phyloP scores from a whole-genome alignment of 2,888 invertebrate genomes.

The Petrolisthes manimaculis region DNA sequence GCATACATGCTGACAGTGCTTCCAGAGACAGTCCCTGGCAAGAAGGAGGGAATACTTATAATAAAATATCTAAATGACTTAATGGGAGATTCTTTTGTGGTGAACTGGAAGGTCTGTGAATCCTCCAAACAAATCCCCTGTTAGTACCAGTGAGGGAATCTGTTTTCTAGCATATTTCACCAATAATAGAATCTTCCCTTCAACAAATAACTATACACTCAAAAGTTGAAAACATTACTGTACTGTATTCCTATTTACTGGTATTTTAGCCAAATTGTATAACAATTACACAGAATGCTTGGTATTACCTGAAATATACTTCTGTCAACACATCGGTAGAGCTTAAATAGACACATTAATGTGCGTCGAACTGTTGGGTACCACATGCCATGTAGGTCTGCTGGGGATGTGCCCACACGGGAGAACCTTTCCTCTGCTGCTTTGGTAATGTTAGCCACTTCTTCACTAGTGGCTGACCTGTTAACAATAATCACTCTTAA shows the following conservation, averaged over 20 bases:
- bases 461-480: slow-evolving; percentile 60
- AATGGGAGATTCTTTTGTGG: background rate
- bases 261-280: background rate
- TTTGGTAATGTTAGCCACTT: slow-evolving; percentile 50
- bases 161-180: no score
- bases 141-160: no score
- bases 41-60: background rate
- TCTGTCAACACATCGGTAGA: slow-evolving; percentile 92
- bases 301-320: slow-evolving; percentile 84
- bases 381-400: slow-evolving; percentile 99
- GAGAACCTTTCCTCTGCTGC: slow-evolving; percentile 60
- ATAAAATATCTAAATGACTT: background rate
- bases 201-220: background rate
- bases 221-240: background rate
- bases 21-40: slow-evolving; percentile 88
- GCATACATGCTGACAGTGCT: slow-evolving; percentile 90
- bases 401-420: slow-evolving; percentile 76
- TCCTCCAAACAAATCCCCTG: no score
- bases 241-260: background rate
- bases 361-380: slow-evolving; percentile 97
- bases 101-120: no score
- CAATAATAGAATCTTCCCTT: background rate
- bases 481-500: background rate
- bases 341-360: slow-evolving; percentile 91
- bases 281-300: background rate